A percentile compares a stretch with the other conserved stretches of the same genome.
phyloP scores from a whole-genome alignment of 1,140 invertebrate genomes.

The Papilio polytes region DNA sequence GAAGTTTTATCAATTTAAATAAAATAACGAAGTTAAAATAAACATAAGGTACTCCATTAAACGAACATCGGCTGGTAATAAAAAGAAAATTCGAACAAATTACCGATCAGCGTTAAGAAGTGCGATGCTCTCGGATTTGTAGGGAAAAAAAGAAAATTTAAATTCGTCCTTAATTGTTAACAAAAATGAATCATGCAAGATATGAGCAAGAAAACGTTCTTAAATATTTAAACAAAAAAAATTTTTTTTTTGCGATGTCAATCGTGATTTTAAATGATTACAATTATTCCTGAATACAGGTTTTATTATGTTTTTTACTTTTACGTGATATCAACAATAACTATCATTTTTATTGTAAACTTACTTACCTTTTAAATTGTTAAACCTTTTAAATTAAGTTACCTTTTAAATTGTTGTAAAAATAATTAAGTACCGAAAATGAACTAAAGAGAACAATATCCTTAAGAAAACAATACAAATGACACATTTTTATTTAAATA shows the following conservation, averaged over 20 bases:
- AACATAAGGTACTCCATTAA: constrained; percentile 78
- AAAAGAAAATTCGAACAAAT: constrained; percentile 80
- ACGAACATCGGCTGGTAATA: constrained; percentile 69
- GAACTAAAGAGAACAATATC: too few relatives aligned
- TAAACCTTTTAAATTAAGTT: too few relatives aligned
- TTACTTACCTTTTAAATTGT: too few relatives aligned
- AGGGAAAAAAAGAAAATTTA: constrained; percentile 75
- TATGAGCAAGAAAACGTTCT: constrained; percentile 42
- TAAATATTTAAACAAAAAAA: neutral
- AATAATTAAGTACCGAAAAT: too few relatives aligned
- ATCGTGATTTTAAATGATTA: too few relatives aligned
- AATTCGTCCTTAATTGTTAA: constrained; percentile 80
- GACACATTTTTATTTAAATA: constrained; percentile 20
- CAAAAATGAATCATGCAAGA: constrained; percentile 49
- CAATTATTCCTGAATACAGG: too few relatives aligned
- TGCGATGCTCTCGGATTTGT: constrained; percentile 50
- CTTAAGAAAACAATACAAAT: too few relatives aligned
- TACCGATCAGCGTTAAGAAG: constrained; percentile 65
- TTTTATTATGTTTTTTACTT: too few relatives aligned
- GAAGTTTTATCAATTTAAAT: constrained; percentile 65
- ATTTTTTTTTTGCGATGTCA: too few relatives aligned
- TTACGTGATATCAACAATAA: too few relatives aligned
- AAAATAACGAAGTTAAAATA: constrained; percentile 71
- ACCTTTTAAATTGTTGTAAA: too few relatives aligned
- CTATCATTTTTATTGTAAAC: too few relatives aligned